phyloP scores from a whole-genome alignment of 2,113 vertebrate species.

The Pycnonotus jocosus region DNA sequence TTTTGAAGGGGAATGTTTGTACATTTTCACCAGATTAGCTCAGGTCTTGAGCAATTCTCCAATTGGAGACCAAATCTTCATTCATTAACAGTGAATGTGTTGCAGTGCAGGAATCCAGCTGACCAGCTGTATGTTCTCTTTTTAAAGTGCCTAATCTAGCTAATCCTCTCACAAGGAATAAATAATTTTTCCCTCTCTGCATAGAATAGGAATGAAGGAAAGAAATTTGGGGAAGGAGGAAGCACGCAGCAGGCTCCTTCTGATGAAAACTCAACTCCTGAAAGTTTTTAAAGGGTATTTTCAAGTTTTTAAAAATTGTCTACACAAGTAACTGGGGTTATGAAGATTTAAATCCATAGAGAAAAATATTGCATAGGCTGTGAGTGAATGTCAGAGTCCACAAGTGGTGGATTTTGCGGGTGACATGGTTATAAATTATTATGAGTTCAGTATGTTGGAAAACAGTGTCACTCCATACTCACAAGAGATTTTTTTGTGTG shows the following conservation, averaged over 20 bases:
- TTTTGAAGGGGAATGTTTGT: constrained; percentile 18
- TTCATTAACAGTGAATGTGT: background rate
- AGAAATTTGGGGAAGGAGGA: background rate
- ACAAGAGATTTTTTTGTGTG: background rate
- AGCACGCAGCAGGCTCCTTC: background rate
- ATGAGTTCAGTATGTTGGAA: background rate
- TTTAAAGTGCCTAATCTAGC: background rate
- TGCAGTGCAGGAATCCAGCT: background rate
- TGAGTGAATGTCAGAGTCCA: background rate
- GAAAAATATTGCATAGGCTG: background rate
- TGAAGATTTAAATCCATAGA: background rate
- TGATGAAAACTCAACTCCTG: background rate
- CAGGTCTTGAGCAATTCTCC: background rate
- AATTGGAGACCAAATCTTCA: background rate
- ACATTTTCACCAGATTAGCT: constrained; percentile 24
- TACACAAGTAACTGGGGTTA: background rate
- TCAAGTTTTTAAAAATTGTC: background rate
- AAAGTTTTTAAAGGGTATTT: background rate
- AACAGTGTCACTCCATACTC: background rate
- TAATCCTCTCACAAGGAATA: background rate
- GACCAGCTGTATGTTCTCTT: background rate
- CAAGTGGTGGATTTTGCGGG: background rate
- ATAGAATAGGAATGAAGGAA: background rate
- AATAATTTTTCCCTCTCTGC: background rate
- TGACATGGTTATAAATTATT: background rate